phyloP scores from a whole-genome alignment of 2,797 vertebrate species.

The Paedocypris micromegethes region DNA sequence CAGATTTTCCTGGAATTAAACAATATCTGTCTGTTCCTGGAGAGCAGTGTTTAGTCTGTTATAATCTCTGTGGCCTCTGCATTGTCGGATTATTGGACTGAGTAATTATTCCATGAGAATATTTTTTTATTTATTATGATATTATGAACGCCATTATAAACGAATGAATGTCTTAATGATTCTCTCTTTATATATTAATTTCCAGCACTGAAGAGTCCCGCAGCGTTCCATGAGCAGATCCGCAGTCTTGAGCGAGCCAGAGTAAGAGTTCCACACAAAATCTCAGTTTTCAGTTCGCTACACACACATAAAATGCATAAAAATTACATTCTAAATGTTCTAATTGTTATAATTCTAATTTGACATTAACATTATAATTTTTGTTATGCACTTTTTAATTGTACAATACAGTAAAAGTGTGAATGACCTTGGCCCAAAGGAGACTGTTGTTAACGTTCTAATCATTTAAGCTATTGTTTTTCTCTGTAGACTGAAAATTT shows the following conservation, averaged over 20 bases:
- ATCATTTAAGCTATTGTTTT: slow-evolving; percentile 5
- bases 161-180: too few relatives aligned
- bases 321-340: too few relatives aligned
- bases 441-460: slow-evolving; percentile 1
- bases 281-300: slow-evolving; percentile 2
- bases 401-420: too few relatives aligned
- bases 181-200: slow-evolving; percentile 18
- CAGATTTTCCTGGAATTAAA: slow-evolving; percentile 7
- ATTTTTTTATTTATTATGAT: not conserved
- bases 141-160: too few relatives aligned
- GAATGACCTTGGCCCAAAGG: not conserved
- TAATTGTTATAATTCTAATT: too few relatives aligned
- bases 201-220: slow-evolving; percentile 96
- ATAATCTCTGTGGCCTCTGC: slow-evolving; percentile 1
- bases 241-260: slow-evolving; percentile 97
- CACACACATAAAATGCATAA: too few relatives aligned
- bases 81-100: not conserved
- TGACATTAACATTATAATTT: too few relatives aligned
- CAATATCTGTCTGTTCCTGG: slow-evolving; percentile 8
- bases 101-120: slow-evolving; percentile 16
- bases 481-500: slow-evolving; percentile 89
- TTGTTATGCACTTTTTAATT: too few relatives aligned
- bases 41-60: not conserved
- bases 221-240: slow-evolving; percentile 97
- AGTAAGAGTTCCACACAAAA: slow-evolving; percentile 69